Evolutionary conservation across 2,113 vertebrate species (phyloP).

Genomic region (Labrus mixtus): DNA sequence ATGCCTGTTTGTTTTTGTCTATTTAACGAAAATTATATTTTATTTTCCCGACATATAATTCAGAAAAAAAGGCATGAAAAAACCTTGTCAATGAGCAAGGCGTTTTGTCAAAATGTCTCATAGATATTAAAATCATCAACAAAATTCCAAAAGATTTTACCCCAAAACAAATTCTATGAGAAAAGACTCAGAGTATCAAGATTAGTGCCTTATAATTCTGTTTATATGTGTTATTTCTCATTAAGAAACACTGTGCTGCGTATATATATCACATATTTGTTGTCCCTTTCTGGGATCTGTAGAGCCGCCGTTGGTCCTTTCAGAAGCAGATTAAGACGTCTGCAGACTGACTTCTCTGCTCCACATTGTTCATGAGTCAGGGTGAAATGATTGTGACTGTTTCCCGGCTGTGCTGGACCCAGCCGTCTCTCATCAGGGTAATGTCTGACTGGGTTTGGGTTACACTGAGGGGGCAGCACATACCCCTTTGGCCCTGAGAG

Average conservation of each 20-base stretch:
- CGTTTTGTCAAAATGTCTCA: too few species aligned
- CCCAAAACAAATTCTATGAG: too few species aligned
- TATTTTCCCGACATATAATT: neutral
- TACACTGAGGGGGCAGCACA: constrained; percentile 51
- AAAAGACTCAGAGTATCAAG: neutral
- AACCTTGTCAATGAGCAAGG: too few species aligned
- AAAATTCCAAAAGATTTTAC: too few species aligned
- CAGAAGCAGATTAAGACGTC: constrained; percentile 38
- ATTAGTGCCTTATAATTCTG: neutral
- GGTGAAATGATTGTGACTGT: constrained; percentile 56
- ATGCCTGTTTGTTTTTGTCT: neutral
- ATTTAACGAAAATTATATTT: neutral
- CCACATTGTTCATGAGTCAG: constrained; percentile 61
- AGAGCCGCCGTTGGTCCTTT: neutral
- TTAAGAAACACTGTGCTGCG: neutral
- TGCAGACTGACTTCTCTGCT: constrained; percentile 37
- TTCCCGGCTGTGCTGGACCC: constrained; percentile 63
- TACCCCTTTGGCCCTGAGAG: constrained; percentile 20
- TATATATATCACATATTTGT: neutral
- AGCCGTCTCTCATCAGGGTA: constrained; percentile 68
- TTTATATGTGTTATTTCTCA: neutral
- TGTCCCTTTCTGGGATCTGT: neutral
- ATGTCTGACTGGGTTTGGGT: constrained; percentile 73
- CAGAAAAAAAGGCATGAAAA: too few species aligned
- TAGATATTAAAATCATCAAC: too few species aligned